A percentile compares a stretch with the other conserved stretches of the same genome.
Evolutionary conservation across 1,140 invertebrate species (phyloP).

Genomic region (Plodia interpunctella): DNA sequence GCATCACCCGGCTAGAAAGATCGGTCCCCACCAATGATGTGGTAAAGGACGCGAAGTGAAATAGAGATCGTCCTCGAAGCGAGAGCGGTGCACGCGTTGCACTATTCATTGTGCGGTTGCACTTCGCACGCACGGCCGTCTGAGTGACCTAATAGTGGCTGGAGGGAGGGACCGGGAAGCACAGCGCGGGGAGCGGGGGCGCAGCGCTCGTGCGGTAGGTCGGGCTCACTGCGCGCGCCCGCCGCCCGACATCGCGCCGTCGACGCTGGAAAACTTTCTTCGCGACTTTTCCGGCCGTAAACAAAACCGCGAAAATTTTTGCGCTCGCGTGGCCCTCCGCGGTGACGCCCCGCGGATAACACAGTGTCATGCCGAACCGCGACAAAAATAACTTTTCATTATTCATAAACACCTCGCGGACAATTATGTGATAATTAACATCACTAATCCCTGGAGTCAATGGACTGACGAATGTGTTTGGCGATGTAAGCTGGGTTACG

Average conservation of each 20-base stretch:
- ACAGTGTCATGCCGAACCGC: neutral
- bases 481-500: conserved; percentile 47
- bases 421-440: conserved; percentile 39
- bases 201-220: conserved; percentile 69
- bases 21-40: conserved; percentile 73
- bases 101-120: conserved; percentile 72
- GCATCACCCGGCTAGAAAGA: conserved; percentile 73
- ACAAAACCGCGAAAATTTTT: conserved; percentile 47
- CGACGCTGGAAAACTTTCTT: conserved; percentile 71
- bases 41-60: conserved; percentile 73
- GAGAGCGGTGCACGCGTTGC: conserved; percentile 75
- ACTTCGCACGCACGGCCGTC: conserved; percentile 67
- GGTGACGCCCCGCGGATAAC: neutral
- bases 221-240: conserved; percentile 70
- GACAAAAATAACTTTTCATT: conserved; percentile 2
- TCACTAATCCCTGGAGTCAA: conserved; percentile 20
- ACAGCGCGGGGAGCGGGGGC: conserved; percentile 55
- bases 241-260: conserved; percentile 50
- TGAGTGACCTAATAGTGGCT: conserved; percentile 74
- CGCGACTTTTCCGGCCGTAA: conserved; percentile 69
- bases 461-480: conserved; percentile 34
- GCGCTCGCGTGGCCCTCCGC: conserved; percentile 29
- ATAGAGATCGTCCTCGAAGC: conserved; percentile 76
- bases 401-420: conserved; percentile 19
- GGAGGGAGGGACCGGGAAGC: conserved; percentile 70